Base-by-base conservation (phyloP, 2,113 vertebrate species). In the Erythrocercus mccallii region DNA sequence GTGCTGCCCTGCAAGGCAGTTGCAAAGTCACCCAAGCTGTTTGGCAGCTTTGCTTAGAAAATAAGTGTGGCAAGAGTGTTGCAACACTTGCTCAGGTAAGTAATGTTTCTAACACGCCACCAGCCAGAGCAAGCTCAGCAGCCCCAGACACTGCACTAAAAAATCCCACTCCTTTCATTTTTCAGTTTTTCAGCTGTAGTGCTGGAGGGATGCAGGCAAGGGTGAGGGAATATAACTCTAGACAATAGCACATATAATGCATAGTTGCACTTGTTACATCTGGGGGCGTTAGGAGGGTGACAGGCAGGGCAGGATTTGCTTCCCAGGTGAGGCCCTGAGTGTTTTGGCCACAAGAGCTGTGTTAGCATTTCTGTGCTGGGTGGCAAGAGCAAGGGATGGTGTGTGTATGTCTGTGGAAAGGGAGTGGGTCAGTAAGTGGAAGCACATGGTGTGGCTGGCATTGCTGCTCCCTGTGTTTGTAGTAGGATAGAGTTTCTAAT, bases 201-300 rank as follows among this genome's bases (percentile, higher is more conserved):
- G 5, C 22, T 60, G 47, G 17, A 25, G 24, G 13, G 25, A 3
- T 35, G 37, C 0, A 1, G 50, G 44, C 17, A 35, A 30, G 23
- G 19, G 17, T 7, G 40, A 62, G 30, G 47, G 16, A 28, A 5
- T 24, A 5, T 2, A 65, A 27, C 57, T 48, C 11, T 15, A 25
- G 62, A 19, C 17, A 68, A 0, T 24, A 61, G 50, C 12, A 0
- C 33, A 2, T 23, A 2, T 18, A 50, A 24, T 5, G 19, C 21
- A 5, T 1, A 14, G 15, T 12, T 20, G 27, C 35, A 4, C 21
- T 53, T 51, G 28, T 42, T 18, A 8, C 2, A 1, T 33, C 56
- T 38, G 2, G 3, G 42, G 17, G 9, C 0, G 0, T 37, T 28
- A 2, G 48, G 37, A 51, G 6, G 22, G 61, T 0, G 4, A 19